A percentile compares a stretch with the other conserved stretches of the same genome.
These are phyloP conservation scores for Psix sp. DNA, from an alignment of 1,140 invertebrate species.

Conservation along the genomic window DNA sequence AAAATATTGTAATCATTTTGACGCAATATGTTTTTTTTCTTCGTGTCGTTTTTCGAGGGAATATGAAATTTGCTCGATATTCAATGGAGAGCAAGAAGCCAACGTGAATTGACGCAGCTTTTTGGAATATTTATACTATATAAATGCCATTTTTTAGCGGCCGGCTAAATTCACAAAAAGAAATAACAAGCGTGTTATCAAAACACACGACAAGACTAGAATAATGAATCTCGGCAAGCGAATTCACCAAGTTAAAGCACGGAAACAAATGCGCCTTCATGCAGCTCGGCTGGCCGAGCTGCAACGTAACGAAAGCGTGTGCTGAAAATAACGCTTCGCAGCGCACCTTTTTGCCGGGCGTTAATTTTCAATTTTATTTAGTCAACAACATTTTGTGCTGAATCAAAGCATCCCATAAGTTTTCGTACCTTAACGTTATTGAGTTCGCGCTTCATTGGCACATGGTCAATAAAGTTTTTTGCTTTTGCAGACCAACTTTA, in stretches of 20 bases:
- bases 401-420: conserved; percentile 38
- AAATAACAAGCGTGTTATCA: no score
- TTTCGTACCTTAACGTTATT: conserved; percentile 16
- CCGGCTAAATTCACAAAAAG: no score
- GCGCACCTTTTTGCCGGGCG: background rate
- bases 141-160: no score
- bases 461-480: conserved; percentile 37
- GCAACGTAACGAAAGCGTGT: background rate
- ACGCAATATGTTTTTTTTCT: no score
- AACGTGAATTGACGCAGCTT: no score
- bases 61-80: no score
- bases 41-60: no score
- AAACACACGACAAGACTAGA: no score
- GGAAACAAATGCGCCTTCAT: background rate
- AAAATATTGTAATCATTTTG: no score
- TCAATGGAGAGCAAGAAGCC: no score
- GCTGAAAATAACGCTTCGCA: conserved; percentile 10
- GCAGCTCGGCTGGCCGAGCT: background rate
- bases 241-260: background rate
- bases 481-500: background rate
- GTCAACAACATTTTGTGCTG: conserved; percentile 29
- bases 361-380: conserved; percentile 37
- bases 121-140: no score
- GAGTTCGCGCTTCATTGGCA: conserved; percentile 15
- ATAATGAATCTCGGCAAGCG: no score